Evolutionary conservation across 2,113 vertebrate genomes (phyloP).

Genomic region (Protomyctophum bolini): DNA sequence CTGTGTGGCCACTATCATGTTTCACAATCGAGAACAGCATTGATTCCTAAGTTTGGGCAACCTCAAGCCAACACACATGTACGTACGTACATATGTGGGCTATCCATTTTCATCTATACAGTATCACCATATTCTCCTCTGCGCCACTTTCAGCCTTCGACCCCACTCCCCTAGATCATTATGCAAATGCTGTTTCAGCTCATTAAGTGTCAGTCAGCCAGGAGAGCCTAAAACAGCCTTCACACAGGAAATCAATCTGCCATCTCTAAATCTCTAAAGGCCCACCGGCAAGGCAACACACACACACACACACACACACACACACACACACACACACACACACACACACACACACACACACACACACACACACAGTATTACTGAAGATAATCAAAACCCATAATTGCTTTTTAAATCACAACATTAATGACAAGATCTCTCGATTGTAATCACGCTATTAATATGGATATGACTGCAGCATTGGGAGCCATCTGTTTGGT

Average conservation of each 20-base stretch:
- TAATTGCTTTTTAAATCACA: constrained; percentile 82
- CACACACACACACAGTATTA: constrained; percentile 19
- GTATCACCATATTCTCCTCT: constrained; percentile 15
- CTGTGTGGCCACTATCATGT: too few relatives aligned
- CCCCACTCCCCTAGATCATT: constrained; percentile 37
- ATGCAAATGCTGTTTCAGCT: constrained; percentile 67
- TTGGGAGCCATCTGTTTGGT: constrained; percentile 75
- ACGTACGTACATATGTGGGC: background rate
- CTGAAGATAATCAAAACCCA: constrained; percentile 75
- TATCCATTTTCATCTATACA: background rate
- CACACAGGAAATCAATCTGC: constrained; percentile 66
- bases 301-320: constrained; percentile 14
- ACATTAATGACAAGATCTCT: constrained; percentile 78
- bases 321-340: background rate
- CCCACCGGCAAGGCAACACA: constrained; percentile 57
- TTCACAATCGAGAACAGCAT: background rate
- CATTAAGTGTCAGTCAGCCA: constrained; percentile 75
- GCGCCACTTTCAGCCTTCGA: constrained; percentile 13
- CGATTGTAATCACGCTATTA: constrained; percentile 78
- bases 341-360: constrained; percentile 36
- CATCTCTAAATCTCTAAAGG: constrained; percentile 45
- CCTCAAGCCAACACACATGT: background rate
- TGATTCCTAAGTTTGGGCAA: background rate
- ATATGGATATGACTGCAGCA: constrained; percentile 75
- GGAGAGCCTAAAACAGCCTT: constrained; percentile 55